A percentile compares a stretch with the other conserved stretches of the same genome.
These are phyloP conservation scores for Gymnoscopelus braueri DNA, from an alignment of 2,797 vertebrate genomes.

Conservation along the genomic window DNA sequence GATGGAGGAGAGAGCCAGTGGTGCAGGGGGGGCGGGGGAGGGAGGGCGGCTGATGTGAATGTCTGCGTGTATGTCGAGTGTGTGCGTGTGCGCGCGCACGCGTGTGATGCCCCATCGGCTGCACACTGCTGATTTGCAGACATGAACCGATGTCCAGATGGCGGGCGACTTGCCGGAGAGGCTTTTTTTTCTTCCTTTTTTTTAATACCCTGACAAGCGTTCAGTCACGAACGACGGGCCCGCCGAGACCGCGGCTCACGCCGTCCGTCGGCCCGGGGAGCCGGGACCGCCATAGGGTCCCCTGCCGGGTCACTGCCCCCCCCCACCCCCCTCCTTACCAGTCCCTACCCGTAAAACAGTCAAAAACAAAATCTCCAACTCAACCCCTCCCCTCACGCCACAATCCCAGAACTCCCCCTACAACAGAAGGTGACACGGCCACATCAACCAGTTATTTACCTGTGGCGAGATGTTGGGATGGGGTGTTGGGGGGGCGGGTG, in stretches of 20 bases:
- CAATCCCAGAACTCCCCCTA: not conserved
- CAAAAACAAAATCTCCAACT: not conserved
- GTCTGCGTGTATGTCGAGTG: conserved; percentile 44
- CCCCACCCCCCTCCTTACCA: not conserved
- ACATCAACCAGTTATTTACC: no score
- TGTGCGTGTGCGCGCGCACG: conserved; percentile 7
- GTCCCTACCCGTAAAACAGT: no score
- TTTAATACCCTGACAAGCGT: conserved; percentile 62
- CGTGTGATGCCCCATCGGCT: conserved; percentile 34
- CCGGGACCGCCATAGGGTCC: not conserved
- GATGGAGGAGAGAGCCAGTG: not conserved
- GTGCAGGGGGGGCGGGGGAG: not conserved
- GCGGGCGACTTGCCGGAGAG: conserved; percentile 47
- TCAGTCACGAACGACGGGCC: conserved; percentile 23
- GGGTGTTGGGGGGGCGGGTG: no score
- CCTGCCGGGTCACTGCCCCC: conserved; percentile 12
- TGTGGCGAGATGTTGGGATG: no score
- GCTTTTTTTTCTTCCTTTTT: conserved; percentile 62
- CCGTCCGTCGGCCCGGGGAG: conserved; percentile 8
- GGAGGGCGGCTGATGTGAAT: conserved; percentile 45
- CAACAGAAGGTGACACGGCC: no score
- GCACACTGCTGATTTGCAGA: conserved; percentile 59
- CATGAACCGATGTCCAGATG: conserved; percentile 65
- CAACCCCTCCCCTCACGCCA: not conserved
- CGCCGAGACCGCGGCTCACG: conserved; percentile 33